These are phyloP conservation scores for Napeogenes sylphis DNA, from an alignment of 2,888 invertebrate species.

Conservation along the genomic window DNA sequence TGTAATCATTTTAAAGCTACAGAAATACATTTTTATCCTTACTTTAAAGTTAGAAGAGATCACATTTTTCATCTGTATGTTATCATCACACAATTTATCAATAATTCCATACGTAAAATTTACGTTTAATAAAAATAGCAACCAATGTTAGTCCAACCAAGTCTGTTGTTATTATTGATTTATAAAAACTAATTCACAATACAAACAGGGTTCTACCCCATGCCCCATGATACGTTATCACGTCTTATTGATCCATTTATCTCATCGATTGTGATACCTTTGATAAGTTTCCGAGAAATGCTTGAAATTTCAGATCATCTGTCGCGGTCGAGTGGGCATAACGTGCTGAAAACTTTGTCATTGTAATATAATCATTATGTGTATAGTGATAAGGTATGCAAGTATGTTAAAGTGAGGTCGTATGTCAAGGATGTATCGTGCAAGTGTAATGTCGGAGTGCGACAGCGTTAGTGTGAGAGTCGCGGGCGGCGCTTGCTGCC, in stretches of 20 bases:
- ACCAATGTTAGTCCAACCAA: no score
- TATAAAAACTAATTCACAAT: no score
- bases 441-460: constrained; percentile 58
- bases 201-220: no score
- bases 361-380: constrained; percentile 40
- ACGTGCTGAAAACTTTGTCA: constrained; percentile 38
- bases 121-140: no score
- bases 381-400: constrained; percentile 35
- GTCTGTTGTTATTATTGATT: not conserved
- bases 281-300: constrained; percentile 53
- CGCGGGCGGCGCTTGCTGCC: constrained; percentile 61
- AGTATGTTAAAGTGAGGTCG: constrained; percentile 29
- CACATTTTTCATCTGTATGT: not conserved
- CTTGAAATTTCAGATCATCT: constrained; percentile 45
- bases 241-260: constrained; percentile 55
- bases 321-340: constrained; percentile 51
- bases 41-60: constrained; percentile 3
- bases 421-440: constrained; percentile 50
- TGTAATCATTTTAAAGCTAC: no score
- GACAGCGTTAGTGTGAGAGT: constrained; percentile 62
- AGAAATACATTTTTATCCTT: not conserved
- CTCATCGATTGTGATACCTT: constrained; percentile 48
- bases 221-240: constrained; percentile 33
- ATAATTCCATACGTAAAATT: no score
- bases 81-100: no score